These are phyloP conservation scores for Eonycteris spelaea DNA, from an alignment of 2,113 vertebrate species.

Conservation along the genomic window DNA sequence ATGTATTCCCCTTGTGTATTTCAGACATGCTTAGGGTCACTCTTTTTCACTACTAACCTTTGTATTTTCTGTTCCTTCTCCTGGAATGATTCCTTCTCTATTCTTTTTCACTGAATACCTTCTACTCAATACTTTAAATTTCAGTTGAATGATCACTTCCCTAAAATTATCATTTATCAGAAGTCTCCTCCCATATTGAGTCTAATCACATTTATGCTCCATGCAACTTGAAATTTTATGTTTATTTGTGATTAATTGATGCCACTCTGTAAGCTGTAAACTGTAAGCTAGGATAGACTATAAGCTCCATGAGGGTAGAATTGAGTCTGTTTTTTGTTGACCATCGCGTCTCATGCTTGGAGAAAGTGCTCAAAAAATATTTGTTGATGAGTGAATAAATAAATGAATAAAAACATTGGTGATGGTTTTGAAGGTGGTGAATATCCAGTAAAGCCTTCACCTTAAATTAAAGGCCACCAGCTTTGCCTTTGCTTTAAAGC, in stretches of 20 bases:
- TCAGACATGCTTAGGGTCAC: background rate
- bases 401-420: background rate
- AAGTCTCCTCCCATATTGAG: background rate
- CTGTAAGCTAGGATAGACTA: background rate
- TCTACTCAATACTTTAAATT: background rate
- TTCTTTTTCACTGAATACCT: background rate
- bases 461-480: background rate
- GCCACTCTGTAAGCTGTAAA: background rate
- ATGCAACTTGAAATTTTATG: background rate
- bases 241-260: background rate
- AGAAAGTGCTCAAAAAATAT: background rate
- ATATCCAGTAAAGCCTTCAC: background rate
- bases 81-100: background rate
- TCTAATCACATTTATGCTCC: background rate
- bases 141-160: background rate
- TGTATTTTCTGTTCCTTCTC: background rate
- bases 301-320: background rate
- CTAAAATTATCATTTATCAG: background rate
- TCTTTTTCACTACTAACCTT: background rate
- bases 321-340: background rate
- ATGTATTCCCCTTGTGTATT: background rate
- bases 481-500: background rate
- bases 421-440: background rate
- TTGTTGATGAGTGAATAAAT: background rate
- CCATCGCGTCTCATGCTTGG: background rate